A percentile compares a stretch with the other conserved stretches of the same genome.
phyloP scores from a whole-genome alignment of 2,888 invertebrate genomes.

The Neoascia interrupta region DNA sequence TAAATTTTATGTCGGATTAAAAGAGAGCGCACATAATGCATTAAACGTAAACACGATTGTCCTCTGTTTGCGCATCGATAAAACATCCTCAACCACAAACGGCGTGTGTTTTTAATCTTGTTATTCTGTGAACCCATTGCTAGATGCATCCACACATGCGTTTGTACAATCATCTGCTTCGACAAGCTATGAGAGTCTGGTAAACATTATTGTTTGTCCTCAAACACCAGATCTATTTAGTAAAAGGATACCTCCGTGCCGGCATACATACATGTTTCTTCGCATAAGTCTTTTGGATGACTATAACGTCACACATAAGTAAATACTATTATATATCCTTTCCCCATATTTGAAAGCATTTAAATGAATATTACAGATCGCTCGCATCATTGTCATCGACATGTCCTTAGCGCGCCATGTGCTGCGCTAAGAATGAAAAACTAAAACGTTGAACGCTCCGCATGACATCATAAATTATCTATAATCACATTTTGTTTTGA shows the following conservation, averaged over 20 bases:
- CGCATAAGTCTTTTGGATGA: not conserved
- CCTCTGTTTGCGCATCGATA: slow-evolving; percentile 35
- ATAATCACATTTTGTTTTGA: slow-evolving; percentile 80
- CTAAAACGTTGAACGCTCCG: slow-evolving; percentile 72
- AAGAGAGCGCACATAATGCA: slow-evolving; percentile 2
- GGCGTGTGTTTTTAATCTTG: slow-evolving; percentile 55
- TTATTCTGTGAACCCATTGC: slow-evolving; percentile 39
- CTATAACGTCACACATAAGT: too few relatives aligned
- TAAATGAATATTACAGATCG: slow-evolving; percentile 68
- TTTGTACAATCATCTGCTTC: slow-evolving; percentile 63
- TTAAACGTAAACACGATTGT: slow-evolving; percentile 37
- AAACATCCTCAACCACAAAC: slow-evolving; percentile 24
- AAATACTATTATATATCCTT: slow-evolving; percentile 60
- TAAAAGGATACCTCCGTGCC: slow-evolving; percentile 34
- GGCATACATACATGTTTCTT: too few relatives aligned
- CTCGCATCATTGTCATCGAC: slow-evolving; percentile 62
- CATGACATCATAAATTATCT: slow-evolving; percentile 80
- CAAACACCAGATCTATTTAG: slow-evolving; percentile 41
- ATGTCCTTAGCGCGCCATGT: slow-evolving; percentile 62
- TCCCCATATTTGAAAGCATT: slow-evolving; percentile 46
- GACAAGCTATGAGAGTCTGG: slow-evolving; percentile 40
- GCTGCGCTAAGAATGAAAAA: slow-evolving; percentile 40
- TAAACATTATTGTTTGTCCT: slow-evolving; percentile 56
- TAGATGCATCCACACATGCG: slow-evolving; percentile 53
- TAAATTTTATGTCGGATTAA: slow-evolving; percentile 59